Base-by-base conservation (phyloP, 2,797 vertebrate species). In the Vespertilio murinus region DNA sequence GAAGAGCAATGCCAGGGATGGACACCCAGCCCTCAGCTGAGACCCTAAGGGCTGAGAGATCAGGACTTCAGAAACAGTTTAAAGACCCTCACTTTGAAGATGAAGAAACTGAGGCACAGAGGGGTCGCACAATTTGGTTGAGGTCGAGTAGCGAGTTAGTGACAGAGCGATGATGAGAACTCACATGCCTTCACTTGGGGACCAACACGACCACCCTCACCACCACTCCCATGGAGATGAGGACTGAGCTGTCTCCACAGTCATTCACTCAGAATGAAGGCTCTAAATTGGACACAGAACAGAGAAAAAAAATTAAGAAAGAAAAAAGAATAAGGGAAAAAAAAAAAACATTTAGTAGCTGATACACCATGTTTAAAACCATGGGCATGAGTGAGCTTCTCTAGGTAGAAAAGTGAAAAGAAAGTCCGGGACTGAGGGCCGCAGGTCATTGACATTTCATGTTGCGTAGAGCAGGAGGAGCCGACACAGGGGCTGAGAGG, bases 91-190 rank as follows among this genome's bases (percentile, higher is more conserved):
- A 67, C 13, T 80, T 73, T 81, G 38, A 74, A 79, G 40, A 45
- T 70, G 69, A 96, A 94, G 94, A 94, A 84, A 94, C 54, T 35
- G 87, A 96, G 89, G 38, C 56, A 22, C 1, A 20, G 65, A 52
- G 38, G 33, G 13, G 4, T 33, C 47, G 82, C 18, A 65, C 0
- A 3, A 35, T 89, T 77, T 85, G 25, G 40, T 56, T 47, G 88
- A 59, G 40, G 71, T 82, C 56, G 38, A 9, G 67, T 18, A 81
- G 20, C n/a, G 81, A 73, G 54, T 77, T 45, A 81, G 49, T 23
- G 54, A 38, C 20, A 56, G 45, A 83, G 25, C 13, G 70, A 33
- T 88, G 20, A 20, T 23, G 28, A 90, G 81, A 90, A 67, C 67
- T 23, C 69, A 90, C n/a, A 4, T 69, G 23, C 33, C 61, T 85